Conservation (phyloP, 2,113 vertebrate species). For the Recurvirostra avosetta region DNA sequence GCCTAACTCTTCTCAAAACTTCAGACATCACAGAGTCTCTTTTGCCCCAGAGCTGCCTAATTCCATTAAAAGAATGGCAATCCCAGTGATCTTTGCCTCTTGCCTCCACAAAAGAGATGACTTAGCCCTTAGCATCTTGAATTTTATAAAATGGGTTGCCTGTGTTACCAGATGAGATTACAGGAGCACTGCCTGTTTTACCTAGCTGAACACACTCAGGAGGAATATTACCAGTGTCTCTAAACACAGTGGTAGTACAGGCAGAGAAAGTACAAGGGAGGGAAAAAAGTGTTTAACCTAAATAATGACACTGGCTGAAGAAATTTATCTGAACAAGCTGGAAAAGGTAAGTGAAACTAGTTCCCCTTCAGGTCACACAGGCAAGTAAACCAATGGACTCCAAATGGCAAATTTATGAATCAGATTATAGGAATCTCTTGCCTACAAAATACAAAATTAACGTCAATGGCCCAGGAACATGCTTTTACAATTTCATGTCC, state of each 20-base stretch:
- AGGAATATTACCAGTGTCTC: background rate
- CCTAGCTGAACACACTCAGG: background rate
- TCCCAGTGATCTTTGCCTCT: background rate
- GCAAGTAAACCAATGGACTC: background rate
- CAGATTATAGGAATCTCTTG: background rate
- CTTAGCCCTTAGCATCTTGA: background rate
- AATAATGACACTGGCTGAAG: background rate
- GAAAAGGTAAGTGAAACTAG: background rate
- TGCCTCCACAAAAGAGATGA: background rate
- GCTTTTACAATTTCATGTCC: background rate
- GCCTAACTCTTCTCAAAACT: background rate
- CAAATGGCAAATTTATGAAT: background rate
- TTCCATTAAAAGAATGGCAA: background rate
- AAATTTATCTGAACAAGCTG: background rate
- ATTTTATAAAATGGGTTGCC: background rate
- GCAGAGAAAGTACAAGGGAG: background rate
- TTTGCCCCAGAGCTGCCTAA: background rate
- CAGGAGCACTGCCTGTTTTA: background rate
- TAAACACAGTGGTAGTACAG: background rate
- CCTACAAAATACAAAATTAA: background rate
- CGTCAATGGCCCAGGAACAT: background rate
- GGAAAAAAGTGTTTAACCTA: background rate
- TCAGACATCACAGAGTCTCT: background rate
- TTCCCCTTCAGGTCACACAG: background rate
- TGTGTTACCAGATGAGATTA: background rate